Base-by-base conservation (phyloP, 1,140 invertebrate genomes). In the Mizuhopecten yessoensis region DNA sequence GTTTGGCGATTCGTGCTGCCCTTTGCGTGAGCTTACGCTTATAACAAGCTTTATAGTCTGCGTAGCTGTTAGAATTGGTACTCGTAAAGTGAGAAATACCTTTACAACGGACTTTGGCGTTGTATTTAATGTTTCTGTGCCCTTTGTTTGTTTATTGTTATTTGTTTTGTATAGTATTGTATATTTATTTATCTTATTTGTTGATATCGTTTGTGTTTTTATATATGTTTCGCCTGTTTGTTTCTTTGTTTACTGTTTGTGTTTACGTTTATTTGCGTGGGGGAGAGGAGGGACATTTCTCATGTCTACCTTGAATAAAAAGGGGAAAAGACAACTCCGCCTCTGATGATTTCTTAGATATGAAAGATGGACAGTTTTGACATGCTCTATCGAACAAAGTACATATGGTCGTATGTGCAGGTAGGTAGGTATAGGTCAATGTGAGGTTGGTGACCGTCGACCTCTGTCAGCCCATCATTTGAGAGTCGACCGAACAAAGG, bases 341-440 rank as follows among this genome's bases (percentile, higher is more conserved):
- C 23, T 75, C n/a, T 75, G 57, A 29, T 5, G n/a, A 75, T 29
- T 75, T 75, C n/a, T 17, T 13, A 75, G 23, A 29, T 17, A 29
- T 17, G 57, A 29, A 75, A 75, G 57, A 75, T 75, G n/a, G 29
- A 75, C 5, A n/a, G 57, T 75, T 75, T 75, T 75, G 57, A 75
- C 57, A 75, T 75, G 57, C 57, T 75, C 57, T 75, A 75, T 75
- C 29, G 23, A n/a, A 75, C 29, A 75, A 75, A 75, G 57, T 75
- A 75, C 57, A 75, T 75, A n/a, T n/a, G n/a, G 17, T 75, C 57
- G 29, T 29, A 29, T 75, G 57, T 75, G 17, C 23, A 75, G n/a
- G n/a, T 75, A 75, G 23, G 57, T 75, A 75, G 29, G 23, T 29
- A 29, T 75, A 75, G 15, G 57, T 75, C 57, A 75, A 3, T 5